These are phyloP conservation scores for Psilopsiagon aymara DNA, from an alignment of 2,113 vertebrate species.

Conservation along the genomic window DNA sequence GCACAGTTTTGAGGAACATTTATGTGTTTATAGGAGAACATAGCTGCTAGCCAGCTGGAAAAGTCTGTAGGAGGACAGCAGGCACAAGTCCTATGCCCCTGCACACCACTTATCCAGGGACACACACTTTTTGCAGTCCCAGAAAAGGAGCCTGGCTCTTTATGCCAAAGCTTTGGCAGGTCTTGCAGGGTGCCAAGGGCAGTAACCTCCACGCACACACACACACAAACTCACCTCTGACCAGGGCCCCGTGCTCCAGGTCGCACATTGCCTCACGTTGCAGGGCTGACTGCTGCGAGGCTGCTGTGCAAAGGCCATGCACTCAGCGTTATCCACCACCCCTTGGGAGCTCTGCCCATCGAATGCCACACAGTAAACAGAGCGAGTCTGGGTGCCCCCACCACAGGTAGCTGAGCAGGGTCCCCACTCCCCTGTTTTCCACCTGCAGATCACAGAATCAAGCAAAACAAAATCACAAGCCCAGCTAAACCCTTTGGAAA, in stretches of 20 bases:
- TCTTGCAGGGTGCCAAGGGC: background rate
- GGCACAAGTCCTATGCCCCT: background rate
- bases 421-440: conserved; percentile 87
- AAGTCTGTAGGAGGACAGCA: background rate
- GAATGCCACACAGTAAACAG: conserved; percentile 82
- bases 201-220: background rate
- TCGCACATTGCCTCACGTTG: conserved; percentile 81
- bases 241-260: conserved; percentile 81
- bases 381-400: conserved; percentile 87
- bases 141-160: background rate
- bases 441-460: conserved; percentile 76
- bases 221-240: conserved; percentile 76
- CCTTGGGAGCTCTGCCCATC: conserved; percentile 75
- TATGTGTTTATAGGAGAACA: background rate
- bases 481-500: background rate
- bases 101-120: background rate
- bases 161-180: background rate
- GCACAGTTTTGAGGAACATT: background rate
- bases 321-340: conserved; percentile 78
- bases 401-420: conserved; percentile 88
- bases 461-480: background rate
- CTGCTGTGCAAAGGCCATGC: conserved; percentile 77
- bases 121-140: background rate
- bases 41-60: background rate
- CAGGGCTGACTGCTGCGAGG: conserved; percentile 86